Base-by-base conservation (phyloP, 1,140 invertebrate species). In the Steinernema feltiae region DNA sequence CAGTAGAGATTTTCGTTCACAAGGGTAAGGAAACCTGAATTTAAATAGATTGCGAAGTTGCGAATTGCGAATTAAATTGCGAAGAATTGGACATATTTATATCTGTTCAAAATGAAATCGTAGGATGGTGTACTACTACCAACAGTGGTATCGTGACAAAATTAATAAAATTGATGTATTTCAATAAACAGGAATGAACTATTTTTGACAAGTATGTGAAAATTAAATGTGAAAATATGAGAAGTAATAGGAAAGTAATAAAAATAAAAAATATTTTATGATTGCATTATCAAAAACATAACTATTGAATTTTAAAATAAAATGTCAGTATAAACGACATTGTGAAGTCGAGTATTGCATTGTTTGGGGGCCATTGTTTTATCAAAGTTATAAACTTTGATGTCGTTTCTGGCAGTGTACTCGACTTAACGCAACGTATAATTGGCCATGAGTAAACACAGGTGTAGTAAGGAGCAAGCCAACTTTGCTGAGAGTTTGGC, bases 401-500 rank as follows among this genome's bases (percentile, higher is more conserved):
- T 35, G 30, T 70, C 70, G 24, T 29, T 21, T 15, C 17, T 32
- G n/a, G 29, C 27, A 41, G 48, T 70, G 71, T 18, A 71, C 75
- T 69, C 77, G 29, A 3, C 75, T 77, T 21, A 78, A 30, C 0
- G 77, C 76, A 32, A 78, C 76, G 30, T 89, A 88, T 48, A 88
- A 80, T 80, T 88, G 85, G n/a, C 86, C 87, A 83, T 88, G 86
- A 15, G 85, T 85, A 78, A 89, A 88, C 79, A 84, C 86, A 76
- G 80, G 70, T 48, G 79, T 81, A 81, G 83, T 80, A n/a, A 76
- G 86, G 79, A 83, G 83, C 83, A 83, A 84, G 81, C 78, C 87
- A 74, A 81, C 77, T 73, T 78, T 73, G 77, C 82, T 32, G 71
- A 87, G 77, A 82, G 88, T 85, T 73, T 88, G 87, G 32, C 88